Base-by-base conservation (phyloP, 2,888 invertebrate species). In the Yponomeuta plumbellus region DNA sequence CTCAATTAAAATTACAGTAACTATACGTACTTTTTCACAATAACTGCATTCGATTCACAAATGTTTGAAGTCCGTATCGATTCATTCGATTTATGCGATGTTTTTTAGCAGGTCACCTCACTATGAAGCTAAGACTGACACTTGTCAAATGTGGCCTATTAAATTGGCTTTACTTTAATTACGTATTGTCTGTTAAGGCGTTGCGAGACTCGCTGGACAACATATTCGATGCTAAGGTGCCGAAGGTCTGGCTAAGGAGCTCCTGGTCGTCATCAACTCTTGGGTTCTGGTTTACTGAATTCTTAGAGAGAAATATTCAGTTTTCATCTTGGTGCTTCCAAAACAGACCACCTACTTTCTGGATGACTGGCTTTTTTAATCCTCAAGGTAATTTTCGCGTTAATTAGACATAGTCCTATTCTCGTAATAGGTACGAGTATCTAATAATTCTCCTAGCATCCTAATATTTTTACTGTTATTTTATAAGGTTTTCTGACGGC, bases 341-440 rank as follows among this genome's bases (percentile, higher is more conserved):
- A 61, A 93, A 93, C 0, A 92, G 97, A 70, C 97, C 97, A 0
- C 78, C 85, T 13, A 93, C 94, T 11, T 97, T 97, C 82, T 97
- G 97, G 97, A 97, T 97, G 96, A 96, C 97, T 4, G 97, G 97
- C 11, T 97, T 97, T 80, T 97, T 97, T 75, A 97, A 97, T 88
- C 96, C 97, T 1, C 97, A 97, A 93, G 97, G 96, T 94, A 74
- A 17, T 52, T 52, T 17, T 17, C 3, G 2, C n/a, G 34, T 34
- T 8, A 6, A 34, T 34, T 34, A 34, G 34, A 34, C 5, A 34
- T 34, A 34, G 0, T 34, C 26, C 1, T 34, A 6, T 34, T 34
- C 34, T 34, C 34, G 34, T 34, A n/a, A n/a, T n/a, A n/a, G n/a
- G n/a, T n/a, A n/a, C n/a, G n/a, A n/a, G n/a, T n/a, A n/a, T n/a